Evolutionary conservation across 1,140 invertebrate genomes (phyloP).

Genomic region (Drosophila suzukii): DNA sequence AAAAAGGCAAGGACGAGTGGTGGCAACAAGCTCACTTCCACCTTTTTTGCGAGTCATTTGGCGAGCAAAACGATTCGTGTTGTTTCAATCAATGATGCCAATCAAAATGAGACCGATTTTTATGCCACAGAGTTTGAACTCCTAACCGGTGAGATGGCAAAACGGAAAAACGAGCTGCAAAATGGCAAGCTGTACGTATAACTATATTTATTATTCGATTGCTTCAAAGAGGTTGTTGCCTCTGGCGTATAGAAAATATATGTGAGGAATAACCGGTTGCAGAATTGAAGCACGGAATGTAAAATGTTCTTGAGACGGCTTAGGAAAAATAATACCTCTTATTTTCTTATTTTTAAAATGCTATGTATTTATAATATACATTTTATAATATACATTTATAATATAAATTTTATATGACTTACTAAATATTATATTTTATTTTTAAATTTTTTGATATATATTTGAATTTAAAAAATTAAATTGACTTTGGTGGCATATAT

Average conservation of each 20-base stretch:
- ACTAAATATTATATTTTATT: no score
- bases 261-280: neutral
- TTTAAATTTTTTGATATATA: no score
- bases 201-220: conserved; percentile 25
- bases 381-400: no score
- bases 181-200: conserved; percentile 10
- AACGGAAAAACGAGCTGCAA: conserved; percentile 3
- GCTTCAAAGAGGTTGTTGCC: conserved; percentile 6
- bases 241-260: conserved; percentile 16
- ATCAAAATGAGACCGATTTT: conserved; percentile 77
- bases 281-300: neutral
- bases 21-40: conserved; percentile 58
- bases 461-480: no score
- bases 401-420: neutral
- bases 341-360: no score
- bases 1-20: conserved; percentile 5
- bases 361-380: no score
- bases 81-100: conserved; percentile 82
- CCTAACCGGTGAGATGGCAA: conserved; percentile 12
- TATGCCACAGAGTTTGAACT: conserved; percentile 45
- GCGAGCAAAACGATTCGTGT: conserved; percentile 76
- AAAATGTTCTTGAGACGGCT: neutral
- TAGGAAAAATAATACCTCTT: neutral
- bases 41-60: conserved; percentile 70
- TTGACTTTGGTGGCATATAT: no score